These are phyloP conservation scores for Willowsia nigromaculata DNA, from an alignment of 2,888 invertebrate genomes.

Conservation along the genomic window DNA sequence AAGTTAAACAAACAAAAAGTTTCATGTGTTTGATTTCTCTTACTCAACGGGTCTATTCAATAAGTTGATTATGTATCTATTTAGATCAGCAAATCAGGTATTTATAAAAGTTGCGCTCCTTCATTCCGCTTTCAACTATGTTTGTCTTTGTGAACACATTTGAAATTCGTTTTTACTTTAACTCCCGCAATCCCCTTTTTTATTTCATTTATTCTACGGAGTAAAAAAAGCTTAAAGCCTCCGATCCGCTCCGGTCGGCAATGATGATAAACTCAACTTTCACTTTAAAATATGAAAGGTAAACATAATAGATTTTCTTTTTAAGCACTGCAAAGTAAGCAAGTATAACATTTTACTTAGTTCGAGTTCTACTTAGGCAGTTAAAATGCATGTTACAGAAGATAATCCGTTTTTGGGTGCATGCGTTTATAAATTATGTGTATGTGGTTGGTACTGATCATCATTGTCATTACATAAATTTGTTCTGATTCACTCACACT, in stretches of 20 bases:
- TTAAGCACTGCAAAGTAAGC: background rate
- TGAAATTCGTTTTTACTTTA: conserved; percentile 54
- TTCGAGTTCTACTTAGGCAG: background rate
- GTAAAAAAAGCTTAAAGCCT: no score
- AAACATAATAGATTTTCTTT: background rate
- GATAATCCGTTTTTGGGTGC: background rate
- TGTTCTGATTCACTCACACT: conserved; percentile 32
- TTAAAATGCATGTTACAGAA: background rate
- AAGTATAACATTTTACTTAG: background rate
- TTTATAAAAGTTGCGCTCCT: background rate
- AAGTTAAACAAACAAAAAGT: background rate
- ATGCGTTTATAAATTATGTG: background rate
- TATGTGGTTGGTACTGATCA: conserved; percentile 60
- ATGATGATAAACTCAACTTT: no score
- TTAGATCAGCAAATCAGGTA: background rate
- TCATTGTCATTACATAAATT: conserved; percentile 28
- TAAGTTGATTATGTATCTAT: background rate
- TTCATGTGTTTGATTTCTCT: background rate
- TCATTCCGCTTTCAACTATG: background rate
- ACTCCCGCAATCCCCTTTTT: background rate
- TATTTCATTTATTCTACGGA: background rate
- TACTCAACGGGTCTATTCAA: background rate
- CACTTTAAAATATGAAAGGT: background rate
- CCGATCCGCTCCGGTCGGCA: no score
- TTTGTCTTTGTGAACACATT: conserved; percentile 57